These are phyloP conservation scores for Chromoteleia sp. DNA, from an alignment of 2,888 invertebrate genomes.

Conservation along the genomic window DNA sequence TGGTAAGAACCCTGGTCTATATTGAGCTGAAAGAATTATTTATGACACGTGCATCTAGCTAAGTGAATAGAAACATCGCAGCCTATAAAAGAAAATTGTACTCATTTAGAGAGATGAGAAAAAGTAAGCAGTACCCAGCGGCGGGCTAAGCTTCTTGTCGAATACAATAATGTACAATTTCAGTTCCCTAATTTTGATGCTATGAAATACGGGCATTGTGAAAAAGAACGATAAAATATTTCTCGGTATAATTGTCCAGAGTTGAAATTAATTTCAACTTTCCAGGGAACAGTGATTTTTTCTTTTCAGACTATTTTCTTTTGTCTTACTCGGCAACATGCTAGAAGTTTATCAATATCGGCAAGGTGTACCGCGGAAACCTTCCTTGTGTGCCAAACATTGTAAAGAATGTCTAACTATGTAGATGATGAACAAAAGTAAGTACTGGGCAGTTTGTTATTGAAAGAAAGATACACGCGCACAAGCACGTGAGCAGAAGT, in stretches of 20 bases:
- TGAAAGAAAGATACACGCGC: constrained; percentile 60
- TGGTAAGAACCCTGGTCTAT: constrained; percentile 38
- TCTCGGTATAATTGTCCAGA: neutral
- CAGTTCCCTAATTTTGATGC: neutral
- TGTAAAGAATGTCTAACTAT: constrained; percentile 52
- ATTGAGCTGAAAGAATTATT: constrained; percentile 62
- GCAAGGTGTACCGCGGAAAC: neutral
- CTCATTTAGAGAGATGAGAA: constrained; percentile 64
- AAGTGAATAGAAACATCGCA: constrained; percentile 63
- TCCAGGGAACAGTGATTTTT: neutral
- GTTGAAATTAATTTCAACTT: constrained; percentile 7
- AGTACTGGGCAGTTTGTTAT: constrained; percentile 46
- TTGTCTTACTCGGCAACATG: constrained; percentile 4
- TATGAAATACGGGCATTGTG: neutral
- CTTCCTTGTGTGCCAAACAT: constrained; percentile 33
- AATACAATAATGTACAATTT: constrained; percentile 9
- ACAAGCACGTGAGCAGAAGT: constrained; percentile 69
- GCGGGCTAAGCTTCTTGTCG: constrained; percentile 8
- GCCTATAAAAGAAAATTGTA: constrained; percentile 45
- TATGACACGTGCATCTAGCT: constrained; percentile 60
- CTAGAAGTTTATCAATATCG: constrained; percentile 41
- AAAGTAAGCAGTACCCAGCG: constrained; percentile 13
- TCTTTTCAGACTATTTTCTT: constrained; percentile 16
- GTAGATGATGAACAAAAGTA: constrained; percentile 45
- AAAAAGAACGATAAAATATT: neutral